Evolutionary conservation across 1,140 invertebrate genomes (phyloP).

Genomic region (Ptiloglossa arizonensis): DNA sequence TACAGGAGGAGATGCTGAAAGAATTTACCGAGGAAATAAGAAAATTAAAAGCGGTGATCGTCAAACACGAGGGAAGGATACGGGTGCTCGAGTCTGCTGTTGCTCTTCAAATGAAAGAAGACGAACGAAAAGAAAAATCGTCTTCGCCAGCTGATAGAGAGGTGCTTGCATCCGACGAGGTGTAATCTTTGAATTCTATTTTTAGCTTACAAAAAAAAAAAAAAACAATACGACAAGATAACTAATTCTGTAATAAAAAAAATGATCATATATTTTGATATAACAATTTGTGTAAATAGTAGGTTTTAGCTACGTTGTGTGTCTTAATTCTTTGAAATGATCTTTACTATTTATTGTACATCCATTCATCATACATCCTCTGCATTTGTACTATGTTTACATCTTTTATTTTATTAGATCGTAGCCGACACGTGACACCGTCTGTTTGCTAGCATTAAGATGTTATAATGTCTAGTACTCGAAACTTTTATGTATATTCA

Average conservation of each 20-base stretch:
- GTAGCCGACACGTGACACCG: conserved; percentile 65
- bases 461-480: conserved; percentile 68
- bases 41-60: conserved; percentile 95
- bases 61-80: conserved; percentile 96
- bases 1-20: conserved; percentile 87
- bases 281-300: conserved; percentile 82
- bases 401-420: conserved; percentile 62
- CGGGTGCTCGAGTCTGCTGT: conserved; percentile 86
- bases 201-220: conserved; percentile 57
- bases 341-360: conserved; percentile 82
- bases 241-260: conserved; percentile 75
- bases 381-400: conserved; percentile 76
- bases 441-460: conserved; percentile 75
- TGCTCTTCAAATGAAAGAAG: conserved; percentile 80
- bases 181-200: conserved; percentile 75
- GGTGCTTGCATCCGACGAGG: conserved; percentile 78
- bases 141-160: conserved; percentile 75
- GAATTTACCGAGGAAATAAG: conserved; percentile 93
- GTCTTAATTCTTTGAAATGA: conserved; percentile 75
- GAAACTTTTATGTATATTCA: conserved; percentile 72
- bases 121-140: conserved; percentile 78
- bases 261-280: conserved; percentile 79
- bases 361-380: conserved; percentile 74
- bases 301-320: conserved; percentile 78
- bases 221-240: conserved; percentile 62